phyloP scores from a whole-genome alignment of 2,113 vertebrate genomes.

The Notiomystis cincta region DNA sequence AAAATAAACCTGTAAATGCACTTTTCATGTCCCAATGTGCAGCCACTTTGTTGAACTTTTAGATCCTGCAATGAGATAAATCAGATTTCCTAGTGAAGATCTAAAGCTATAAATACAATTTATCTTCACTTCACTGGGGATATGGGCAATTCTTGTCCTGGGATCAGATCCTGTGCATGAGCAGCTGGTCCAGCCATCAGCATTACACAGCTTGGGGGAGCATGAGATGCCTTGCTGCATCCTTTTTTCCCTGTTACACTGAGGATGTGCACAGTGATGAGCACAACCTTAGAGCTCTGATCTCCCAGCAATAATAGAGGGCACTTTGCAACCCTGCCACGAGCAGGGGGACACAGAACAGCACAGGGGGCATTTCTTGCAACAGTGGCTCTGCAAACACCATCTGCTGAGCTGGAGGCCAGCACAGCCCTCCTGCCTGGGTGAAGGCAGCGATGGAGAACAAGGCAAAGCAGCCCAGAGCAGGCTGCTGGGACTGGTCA shows the following conservation, averaged over 20 bases:
- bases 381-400: background rate
- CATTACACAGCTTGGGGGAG: background rate
- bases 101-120: background rate
- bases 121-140: background rate
- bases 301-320: background rate
- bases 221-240: background rate
- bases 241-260: rapidly evolving
- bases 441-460: background rate
- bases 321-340: background rate
- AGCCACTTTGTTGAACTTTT: background rate
- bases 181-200: background rate
- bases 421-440: background rate
- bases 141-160: background rate
- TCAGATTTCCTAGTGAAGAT: background rate
- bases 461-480: background rate
- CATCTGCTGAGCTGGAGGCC: background rate
- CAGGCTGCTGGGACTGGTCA: background rate
- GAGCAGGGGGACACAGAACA: background rate
- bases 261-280: background rate
- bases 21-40: background rate
- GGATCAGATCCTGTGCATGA: background rate
- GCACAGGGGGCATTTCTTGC: background rate
- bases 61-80: background rate
- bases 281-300: background rate
- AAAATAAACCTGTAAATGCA: background rate